Evolutionary conservation across 2,797 vertebrate species (phyloP), one percentile per base, ranked within the genome.

Genomic region (Mallotus villosus): DNA sequence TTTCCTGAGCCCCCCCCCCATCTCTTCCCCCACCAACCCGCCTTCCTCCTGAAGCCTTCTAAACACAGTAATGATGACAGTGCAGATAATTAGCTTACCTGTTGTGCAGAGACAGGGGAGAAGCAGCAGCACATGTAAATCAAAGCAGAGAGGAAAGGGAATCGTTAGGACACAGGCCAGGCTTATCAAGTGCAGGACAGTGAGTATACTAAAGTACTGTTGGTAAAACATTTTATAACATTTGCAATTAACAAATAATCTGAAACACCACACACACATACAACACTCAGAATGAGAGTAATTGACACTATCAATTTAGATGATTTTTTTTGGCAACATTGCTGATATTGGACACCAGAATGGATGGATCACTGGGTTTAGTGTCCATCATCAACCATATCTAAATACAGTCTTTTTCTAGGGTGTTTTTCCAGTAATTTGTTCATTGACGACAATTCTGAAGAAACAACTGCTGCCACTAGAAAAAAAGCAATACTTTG

Each of bases 11-110:
- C 41, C 34, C 34, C 34, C 34, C 11, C 9, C 41, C 41, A 14
- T 14, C 41, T 3, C 41, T 14, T 2, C 41, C 9, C 41, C 17
- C 51, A 55, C 51, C 51, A 55, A 8, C 3, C 2, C 19, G 4
- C 19, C 19, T 46, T 8, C 41, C 41, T 12, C 41, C 41, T 46
- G 11, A 3, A 14, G 9, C 41, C 41, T 6, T 55, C 19, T n/a
- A 55, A 55, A 17, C 16, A 55, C 51, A 55, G 19, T 55, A 55
- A 55, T 55, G 16, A 55, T 55, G 51, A 55, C 41, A 55, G 17
- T 5, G 51, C 19, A 55, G 51, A 63, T 55, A 34, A 0, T 0
- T n/a, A 21, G 12, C 41, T 75, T 86, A 86, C 82, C 85, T 86
- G 76, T 76, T 76, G 60, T 74, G 78, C 11, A 65, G 59, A 73